phyloP scores from a whole-genome alignment of 2,113 vertebrate species.

The Myotis brandtii region DNA sequence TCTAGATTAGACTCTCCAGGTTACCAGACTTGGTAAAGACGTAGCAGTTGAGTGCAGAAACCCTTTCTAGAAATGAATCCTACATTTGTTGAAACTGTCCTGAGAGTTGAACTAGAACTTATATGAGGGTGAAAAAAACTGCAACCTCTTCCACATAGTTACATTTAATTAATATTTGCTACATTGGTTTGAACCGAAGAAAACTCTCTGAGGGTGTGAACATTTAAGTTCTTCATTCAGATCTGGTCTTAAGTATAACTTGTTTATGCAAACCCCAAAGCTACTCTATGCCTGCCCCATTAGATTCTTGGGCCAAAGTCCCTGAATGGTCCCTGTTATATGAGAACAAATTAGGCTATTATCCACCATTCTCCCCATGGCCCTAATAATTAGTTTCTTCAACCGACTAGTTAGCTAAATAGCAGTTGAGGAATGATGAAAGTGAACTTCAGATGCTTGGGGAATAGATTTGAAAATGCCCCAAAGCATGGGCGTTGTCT shows the following conservation, averaged over 20 bases:
- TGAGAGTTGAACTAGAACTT: background rate
- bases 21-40: background rate
- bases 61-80: background rate
- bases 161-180: constrained; percentile 50
- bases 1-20: background rate
- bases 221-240: background rate
- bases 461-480: constrained; percentile 25
- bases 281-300: background rate
- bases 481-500: background rate
- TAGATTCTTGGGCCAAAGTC: background rate
- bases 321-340: background rate
- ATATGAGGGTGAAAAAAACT: constrained; percentile 8
- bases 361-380: background rate
- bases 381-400: background rate
- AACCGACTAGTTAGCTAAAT: background rate
- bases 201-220: background rate
- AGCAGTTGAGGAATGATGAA: background rate
- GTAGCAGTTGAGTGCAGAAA: background rate
- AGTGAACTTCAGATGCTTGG: background rate
- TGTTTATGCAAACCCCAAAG: background rate
- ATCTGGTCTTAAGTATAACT: constrained; percentile 3
- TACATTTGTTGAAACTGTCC: background rate
- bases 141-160: background rate
- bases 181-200: constrained; percentile 11
- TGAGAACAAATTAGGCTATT: background rate